A percentile compares a stretch with the other conserved stretches of the same genome.
Conservation (phyloP, 2,888 invertebrate genomes). For the Sphinx pinastri region DNA sequence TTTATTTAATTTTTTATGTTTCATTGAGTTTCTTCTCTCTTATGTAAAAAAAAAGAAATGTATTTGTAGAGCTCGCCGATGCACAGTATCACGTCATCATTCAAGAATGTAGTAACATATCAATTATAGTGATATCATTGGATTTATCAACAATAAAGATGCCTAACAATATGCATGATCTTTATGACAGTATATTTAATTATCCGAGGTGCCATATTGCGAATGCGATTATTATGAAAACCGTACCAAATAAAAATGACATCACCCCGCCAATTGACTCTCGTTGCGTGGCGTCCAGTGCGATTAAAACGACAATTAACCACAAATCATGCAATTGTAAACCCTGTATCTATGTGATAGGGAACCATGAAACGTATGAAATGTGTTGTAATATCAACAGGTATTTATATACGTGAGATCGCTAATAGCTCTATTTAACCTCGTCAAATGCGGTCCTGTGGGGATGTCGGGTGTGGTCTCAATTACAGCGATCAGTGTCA, state of each 20-base stretch:
- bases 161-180: not conserved
- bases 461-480: conserved; percentile 14
- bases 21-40: too few relatives aligned
- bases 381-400: conserved; percentile 30
- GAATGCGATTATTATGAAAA: not conserved
- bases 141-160: not conserved
- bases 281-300: conserved; percentile 34
- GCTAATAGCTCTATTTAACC: conserved; percentile 51
- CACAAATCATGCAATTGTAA: conserved; percentile 29
- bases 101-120: too few relatives aligned
- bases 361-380: conserved; percentile 1
- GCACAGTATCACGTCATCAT: too few relatives aligned
- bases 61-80: too few relatives aligned
- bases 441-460: conserved; percentile 38
- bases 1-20: too few relatives aligned
- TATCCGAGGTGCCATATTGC: conserved; percentile 11
- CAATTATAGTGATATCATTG: not conserved
- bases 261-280: conserved; percentile 57
- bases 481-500: not conserved
- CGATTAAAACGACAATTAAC: conserved; percentile 17
- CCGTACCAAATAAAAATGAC: conserved; percentile 37
- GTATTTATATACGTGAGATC: conserved; percentile 39
- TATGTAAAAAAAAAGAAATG: too few relatives aligned
- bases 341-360: conserved; percentile 28
- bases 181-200: not conserved